A percentile compares a stretch with the other conserved stretches of the same genome.
Evolutionary conservation across 2,888 invertebrate genomes (phyloP).

Genomic region (Linnaemya vulpina): DNA sequence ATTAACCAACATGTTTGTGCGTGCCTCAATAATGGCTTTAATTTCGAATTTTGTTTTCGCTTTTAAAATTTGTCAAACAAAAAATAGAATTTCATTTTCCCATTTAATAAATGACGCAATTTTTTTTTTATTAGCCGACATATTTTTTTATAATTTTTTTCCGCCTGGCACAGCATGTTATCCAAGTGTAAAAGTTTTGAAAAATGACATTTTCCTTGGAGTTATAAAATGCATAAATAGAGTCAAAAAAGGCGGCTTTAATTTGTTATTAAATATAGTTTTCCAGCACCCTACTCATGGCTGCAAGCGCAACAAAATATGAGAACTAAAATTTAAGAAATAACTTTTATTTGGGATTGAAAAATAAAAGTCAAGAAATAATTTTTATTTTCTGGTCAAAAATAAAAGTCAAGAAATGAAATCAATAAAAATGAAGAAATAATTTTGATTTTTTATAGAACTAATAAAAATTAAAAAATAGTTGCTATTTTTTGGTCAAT

Average conservation of each 20-base stretch:
- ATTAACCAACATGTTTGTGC: conserved; percentile 50
- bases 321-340: too few relatives aligned
- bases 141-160: conserved; percentile 7
- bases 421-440: too few relatives aligned
- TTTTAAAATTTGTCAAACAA: conserved; percentile 22
- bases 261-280: conserved; percentile 31
- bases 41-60: conserved; percentile 30
- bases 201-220: conserved; percentile 47
- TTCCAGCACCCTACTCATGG: conserved; percentile 17
- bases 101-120: conserved; percentile 24
- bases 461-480: background rate
- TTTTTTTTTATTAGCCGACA: conserved; percentile 16
- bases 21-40: conserved; percentile 68
- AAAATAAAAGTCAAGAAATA: too few relatives aligned
- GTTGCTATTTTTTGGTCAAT: too few relatives aligned
- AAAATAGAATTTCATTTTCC: conserved; percentile 30
- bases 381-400: too few relatives aligned
- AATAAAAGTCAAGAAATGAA: too few relatives aligned
- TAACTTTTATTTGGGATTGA: too few relatives aligned
- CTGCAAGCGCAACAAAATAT: too few relatives aligned
- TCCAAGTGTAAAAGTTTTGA: conserved; percentile 52
- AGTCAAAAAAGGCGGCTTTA: conserved; percentile 32
- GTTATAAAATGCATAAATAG: conserved; percentile 1
- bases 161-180: conserved; percentile 56
- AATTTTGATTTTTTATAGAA: too few relatives aligned